phyloP scores from a whole-genome alignment of 2,113 vertebrate species.

The Balaeniceps rex region DNA sequence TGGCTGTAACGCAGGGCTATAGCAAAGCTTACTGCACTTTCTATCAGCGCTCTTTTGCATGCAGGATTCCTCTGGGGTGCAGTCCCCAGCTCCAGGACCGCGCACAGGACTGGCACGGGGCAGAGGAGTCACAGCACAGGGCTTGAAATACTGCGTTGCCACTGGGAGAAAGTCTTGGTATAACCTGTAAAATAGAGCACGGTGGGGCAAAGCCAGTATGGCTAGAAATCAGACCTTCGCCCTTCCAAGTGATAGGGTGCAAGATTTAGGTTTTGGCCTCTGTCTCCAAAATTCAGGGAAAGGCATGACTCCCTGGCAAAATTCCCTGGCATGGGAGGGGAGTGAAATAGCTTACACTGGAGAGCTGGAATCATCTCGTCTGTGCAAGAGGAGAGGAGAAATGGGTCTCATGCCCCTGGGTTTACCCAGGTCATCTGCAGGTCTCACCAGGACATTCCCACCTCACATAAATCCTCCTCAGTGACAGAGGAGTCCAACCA shows the following conservation, averaged over 20 bases:
- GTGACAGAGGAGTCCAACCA: not conserved
- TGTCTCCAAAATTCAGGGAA: not conserved
- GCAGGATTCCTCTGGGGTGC: not conserved
- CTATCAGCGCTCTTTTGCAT: not conserved
- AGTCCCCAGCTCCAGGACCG: not conserved
- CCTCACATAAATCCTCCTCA: not conserved
- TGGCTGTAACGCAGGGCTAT: not conserved
- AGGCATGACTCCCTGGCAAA: not conserved
- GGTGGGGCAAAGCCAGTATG: not conserved
- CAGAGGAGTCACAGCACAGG: not conserved
- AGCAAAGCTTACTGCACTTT: not conserved
- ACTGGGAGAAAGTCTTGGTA: not conserved
- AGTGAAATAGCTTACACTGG: not conserved
- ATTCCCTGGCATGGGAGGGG: not conserved
- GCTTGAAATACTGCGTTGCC: not conserved
- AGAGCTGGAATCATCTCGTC: not conserved
- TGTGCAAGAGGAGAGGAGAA: not conserved
- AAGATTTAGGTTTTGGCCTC: not conserved
- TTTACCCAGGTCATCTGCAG: not conserved
- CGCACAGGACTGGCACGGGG: accelerated
- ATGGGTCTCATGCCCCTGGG: not conserved
- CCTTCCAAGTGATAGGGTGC: not conserved
- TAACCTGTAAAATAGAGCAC: not conserved
- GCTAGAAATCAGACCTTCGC: not conserved
- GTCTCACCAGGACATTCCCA: not conserved